Conservation (phyloP, 2,113 vertebrate species). For the Ahaetulla prasina region DNA sequence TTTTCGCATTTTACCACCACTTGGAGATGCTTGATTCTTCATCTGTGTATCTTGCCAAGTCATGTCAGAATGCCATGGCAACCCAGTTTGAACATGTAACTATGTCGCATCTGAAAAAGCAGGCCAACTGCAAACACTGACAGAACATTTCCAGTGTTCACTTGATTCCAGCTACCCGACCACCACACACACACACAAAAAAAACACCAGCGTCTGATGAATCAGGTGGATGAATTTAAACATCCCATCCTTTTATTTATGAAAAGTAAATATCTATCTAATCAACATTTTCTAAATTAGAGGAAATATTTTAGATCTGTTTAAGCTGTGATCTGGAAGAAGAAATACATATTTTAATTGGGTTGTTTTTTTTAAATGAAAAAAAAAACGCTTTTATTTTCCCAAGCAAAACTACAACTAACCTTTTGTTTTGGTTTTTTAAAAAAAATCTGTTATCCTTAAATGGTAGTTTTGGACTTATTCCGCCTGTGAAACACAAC, state of each 20-base stretch:
- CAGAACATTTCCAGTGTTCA: constrained; percentile 1
- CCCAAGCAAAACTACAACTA: background rate
- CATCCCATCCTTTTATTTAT: background rate
- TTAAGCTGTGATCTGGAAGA: constrained; percentile 26
- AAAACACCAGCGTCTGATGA: background rate
- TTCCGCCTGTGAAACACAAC: background rate
- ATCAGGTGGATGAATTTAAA: constrained; percentile 17
- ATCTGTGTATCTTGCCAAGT: constrained; percentile 35
- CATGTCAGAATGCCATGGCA: constrained; percentile 57
- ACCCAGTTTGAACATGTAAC: constrained; percentile 57
- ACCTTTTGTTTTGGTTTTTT: background rate
- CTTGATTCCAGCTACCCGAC: background rate
- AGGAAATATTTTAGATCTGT: constrained; percentile 17
- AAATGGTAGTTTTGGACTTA: background rate
- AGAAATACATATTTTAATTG: background rate
- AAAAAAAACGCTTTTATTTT: background rate
- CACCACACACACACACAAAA: background rate
- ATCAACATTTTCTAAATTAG: background rate
- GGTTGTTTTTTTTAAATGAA: background rate
- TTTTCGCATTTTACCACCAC: background rate
- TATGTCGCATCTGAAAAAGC: constrained; percentile 48
- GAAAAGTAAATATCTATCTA: constrained; percentile 22
- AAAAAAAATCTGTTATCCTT: background rate
- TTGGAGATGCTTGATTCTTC: constrained; percentile 34
- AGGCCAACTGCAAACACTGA: constrained; percentile 35